Evolutionary conservation across 2,888 invertebrate genomes (phyloP), one percentile per base, ranked within the genome.

Genomic region (Oxycera nigricornis): DNA sequence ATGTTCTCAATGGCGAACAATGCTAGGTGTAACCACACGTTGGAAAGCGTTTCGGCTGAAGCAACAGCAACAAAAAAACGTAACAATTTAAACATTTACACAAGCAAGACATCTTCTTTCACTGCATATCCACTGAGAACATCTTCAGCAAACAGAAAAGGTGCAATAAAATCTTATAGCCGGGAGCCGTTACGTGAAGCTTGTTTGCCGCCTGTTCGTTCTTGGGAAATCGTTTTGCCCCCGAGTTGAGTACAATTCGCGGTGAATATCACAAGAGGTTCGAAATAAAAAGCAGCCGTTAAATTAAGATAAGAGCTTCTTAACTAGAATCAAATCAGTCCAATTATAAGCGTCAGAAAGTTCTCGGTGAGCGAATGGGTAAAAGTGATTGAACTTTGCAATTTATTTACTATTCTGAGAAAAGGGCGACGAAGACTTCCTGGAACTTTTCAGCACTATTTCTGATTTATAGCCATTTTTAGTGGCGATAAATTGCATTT

Each of bases 61-160:
- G 46, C 14, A 46, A 46, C 46, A 46, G 3, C 17, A n/a, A 46
- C 46, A 46, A 14, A 46, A 46, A 46, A 46, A 6, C 46, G 46
- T 17, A n/a, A n/a, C n/a, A n/a, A n/a, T n/a, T n/a, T n/a, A n/a
- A n/a, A n/a, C n/a, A n/a, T n/a, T n/a, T n/a, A 11, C 46, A 2
- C 28, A 59, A 28, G 28, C 14, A 59, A 59, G 1, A 59, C 59
- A 59, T 59, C 59, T 59, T 59, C 9, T n/a, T 55, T 55, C n/a
- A n/a, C 17, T 24, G 55, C 22, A 55, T 6, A 55, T 24, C 26
- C 30, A 28, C 6, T 28, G 59, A 59, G 59, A 59, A 59, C n/a
- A 59, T n/a, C 28, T 59, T 59, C 11, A 28, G 59, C 14, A 24
- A 59, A 59, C 59, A n/a, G 59, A 59, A 3, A n/a, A 28, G 20